phyloP scores from a whole-genome alignment of 2,888 invertebrate genomes.

The Sclerodermus sp. region DNA sequence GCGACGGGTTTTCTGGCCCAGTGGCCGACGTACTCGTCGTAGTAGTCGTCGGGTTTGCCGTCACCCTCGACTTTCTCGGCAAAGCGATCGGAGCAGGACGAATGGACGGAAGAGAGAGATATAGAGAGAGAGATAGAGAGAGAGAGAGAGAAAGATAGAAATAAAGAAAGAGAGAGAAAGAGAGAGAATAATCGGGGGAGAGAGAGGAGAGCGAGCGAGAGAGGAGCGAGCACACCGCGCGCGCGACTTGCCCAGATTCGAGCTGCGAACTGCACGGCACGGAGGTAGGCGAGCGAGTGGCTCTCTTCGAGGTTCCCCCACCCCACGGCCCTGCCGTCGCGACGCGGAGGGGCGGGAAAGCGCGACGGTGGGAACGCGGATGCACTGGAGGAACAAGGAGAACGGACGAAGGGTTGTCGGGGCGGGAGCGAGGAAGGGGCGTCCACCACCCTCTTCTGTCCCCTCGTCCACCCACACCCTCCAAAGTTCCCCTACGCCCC shows the following conservation, averaged over 20 bases:
- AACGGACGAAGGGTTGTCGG: slow-evolving; percentile 33
- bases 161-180: neutral
- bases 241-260: neutral
- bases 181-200: neutral
- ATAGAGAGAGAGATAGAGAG: neutral
- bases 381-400: slow-evolving; percentile 8
- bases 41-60: too few relatives aligned
- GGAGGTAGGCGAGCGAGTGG: slow-evolving; percentile 55
- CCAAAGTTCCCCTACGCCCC: neutral
- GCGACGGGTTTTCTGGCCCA: too few relatives aligned
- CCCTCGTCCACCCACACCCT: slow-evolving; percentile 2
- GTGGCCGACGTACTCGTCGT: too few relatives aligned
- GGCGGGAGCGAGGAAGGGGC: slow-evolving; percentile 34
- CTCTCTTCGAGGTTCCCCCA: slow-evolving; percentile 46
- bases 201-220: too few relatives aligned
- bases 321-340: slow-evolving; percentile 12
- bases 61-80: too few relatives aligned
- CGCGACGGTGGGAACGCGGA: slow-evolving; percentile 9
- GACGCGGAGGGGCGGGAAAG: slow-evolving; percentile 16
- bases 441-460: slow-evolving; percentile 10
- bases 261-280: slow-evolving; percentile 46
- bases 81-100: too few relatives aligned
- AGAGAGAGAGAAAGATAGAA: neutral
- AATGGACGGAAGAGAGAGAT: neutral
- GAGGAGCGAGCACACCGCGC: neutral